Base-by-base conservation (phyloP, 2,113 vertebrate species). In the Perca fluviatilis region DNA sequence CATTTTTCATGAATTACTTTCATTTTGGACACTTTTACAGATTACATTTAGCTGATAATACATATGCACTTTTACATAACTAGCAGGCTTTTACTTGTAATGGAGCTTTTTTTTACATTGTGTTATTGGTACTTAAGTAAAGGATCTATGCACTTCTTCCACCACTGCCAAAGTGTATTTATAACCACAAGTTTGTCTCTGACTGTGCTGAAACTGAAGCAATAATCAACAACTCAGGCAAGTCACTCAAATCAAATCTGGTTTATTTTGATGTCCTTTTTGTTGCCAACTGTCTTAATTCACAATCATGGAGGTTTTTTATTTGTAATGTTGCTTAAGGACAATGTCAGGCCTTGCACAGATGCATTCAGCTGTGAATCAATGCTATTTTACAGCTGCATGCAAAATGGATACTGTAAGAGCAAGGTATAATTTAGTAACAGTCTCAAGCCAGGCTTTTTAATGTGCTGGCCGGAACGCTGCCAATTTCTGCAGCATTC, bases 391-490 rank as follows among this genome's bases (percentile, higher is more conserved):
- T 86, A 85, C 84, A 76, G 83, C 79, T 67, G 57, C 66, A 72
- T 86, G 81, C 74, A 89, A 86, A 91, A 90, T 87, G 66, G 86
- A 92, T 53, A 80, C 78, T 63, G 79, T 86, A 77, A 84, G 43
- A 88, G 84, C 68, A 51, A 66, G 71, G 61, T 65, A 81, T 77
- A 49, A 91, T 90, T 90, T 82, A 80, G 86, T 64, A 85, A 84
- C 65, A 47, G 64, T 76, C 69, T 81, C 25, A 80, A 43, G 85
- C 75, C 83, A 70, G 79, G 57, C 64, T 90, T 82, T 92, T 89
- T 83, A 86, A 89, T 82, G 84, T 62, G 77, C 63, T 86, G 68
- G 43, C 49, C 66, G 72, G 83, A 87, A 69, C 40, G 1, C 84
- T 77, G 89, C 85, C 85, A 86, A 85, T 79, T 82, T 77, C 54